Base-by-base conservation (phyloP, 2,888 invertebrate species). In the Xestobium rufovillosum region DNA sequence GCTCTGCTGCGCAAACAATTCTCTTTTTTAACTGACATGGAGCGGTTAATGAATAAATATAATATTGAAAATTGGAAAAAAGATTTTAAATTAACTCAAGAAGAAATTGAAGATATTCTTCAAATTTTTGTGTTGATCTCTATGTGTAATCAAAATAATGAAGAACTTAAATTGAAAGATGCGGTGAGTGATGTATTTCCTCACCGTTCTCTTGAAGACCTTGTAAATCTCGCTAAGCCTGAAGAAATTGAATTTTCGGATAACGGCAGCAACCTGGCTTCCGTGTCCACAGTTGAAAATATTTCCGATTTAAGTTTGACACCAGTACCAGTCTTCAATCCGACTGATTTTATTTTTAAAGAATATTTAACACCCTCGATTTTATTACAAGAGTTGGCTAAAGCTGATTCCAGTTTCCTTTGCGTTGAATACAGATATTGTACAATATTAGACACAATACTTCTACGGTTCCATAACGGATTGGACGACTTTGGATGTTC, bases 401-500 rank as follows among this genome's bases (percentile, higher is more conserved):
- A 49, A 26, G 44, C 49, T 3, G 42, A 45, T 14, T n/a, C 43
- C 3, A 38, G 48, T 8, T 58, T 44, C 34, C 14, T 36, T 2
- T 49, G 51, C 31, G 38, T 38, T 19, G 48, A 54, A 26, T 32
- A 39, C 4, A 41, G 41, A 17, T 53, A 44, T 34, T 57, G 52
- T 17, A 40, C 50, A 14, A 51, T 52, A 33, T 53, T 49, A 14
- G 52, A 56, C 27, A 43, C 48, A 4, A 23, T 51, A 12, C 36
- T 58, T 17, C 26, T 53, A 9, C 34, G 48, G 15, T 53, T 53
- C 27, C 50, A 49, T 27, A 47, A 56, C 33, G 43, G 49, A 38
- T 38, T 56, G 4, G 49, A 56, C 28, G 43, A 47, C 3, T 56
- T 53, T 34, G 57, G 56, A n/a, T 17, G 49, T 1, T 49, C 51